Conservation (phyloP, 2,113 vertebrate species). For the Mesitornis unicolor region DNA sequence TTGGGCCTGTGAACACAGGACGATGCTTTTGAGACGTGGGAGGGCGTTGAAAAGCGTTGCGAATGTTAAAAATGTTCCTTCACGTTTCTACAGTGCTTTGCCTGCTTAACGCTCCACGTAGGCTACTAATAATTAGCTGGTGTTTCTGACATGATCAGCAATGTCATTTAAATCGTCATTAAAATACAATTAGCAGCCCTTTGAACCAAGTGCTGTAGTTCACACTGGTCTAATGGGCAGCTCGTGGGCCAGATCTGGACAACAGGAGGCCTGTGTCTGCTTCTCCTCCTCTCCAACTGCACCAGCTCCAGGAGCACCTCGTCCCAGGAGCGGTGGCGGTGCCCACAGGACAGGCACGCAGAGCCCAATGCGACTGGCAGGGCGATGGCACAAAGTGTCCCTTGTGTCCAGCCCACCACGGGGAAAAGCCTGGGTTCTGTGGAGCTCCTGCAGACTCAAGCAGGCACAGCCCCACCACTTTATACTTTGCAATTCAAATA, state of each 20-base stretch:
- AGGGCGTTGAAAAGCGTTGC: background rate
- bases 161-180: background rate
- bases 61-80: background rate
- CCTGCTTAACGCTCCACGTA: background rate
- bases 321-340: background rate
- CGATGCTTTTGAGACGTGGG: background rate
- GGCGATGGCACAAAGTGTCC: background rate
- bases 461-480: background rate
- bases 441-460: background rate
- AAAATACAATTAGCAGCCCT: background rate
- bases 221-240: background rate
- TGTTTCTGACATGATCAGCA: background rate
- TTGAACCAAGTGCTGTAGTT: background rate
- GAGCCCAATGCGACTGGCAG: background rate
- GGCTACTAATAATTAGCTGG: background rate
- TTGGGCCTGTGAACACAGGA: background rate
- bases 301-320: background rate
- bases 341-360: background rate
- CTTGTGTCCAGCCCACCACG: background rate
- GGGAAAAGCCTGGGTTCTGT: background rate
- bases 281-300: background rate
- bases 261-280: background rate
- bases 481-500: background rate
- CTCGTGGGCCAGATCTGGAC: background rate
- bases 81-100: background rate